Evolutionary conservation across 2,888 invertebrate species (phyloP).

Genomic region (Pharmacophagus antenor): DNA sequence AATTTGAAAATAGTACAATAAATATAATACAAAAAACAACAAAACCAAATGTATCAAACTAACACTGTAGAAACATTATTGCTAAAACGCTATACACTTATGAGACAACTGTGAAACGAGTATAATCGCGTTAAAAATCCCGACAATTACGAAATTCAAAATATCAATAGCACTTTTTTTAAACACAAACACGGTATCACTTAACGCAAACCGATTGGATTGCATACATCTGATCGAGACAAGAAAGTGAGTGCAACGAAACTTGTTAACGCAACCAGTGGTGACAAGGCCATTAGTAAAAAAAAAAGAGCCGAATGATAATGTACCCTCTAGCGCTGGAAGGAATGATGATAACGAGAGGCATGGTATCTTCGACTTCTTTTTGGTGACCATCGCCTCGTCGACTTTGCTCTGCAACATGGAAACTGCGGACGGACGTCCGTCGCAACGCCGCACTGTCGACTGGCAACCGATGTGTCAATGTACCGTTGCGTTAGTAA

Average conservation of each 20-base stretch:
- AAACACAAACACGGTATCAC: slow-evolving; percentile 47
- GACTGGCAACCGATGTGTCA: slow-evolving; percentile 62
- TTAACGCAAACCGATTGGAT: slow-evolving; percentile 63
- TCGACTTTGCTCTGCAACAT: slow-evolving; percentile 72
- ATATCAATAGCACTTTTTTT: slow-evolving; percentile 46
- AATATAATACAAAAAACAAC: too few species aligned
- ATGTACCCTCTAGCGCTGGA: slow-evolving; percentile 75
- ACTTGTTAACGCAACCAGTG: slow-evolving; percentile 72
- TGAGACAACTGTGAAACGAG: background rate
- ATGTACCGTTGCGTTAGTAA: slow-evolving; percentile 64
- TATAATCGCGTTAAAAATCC: slow-evolving; percentile 2
- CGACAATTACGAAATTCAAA: slow-evolving; percentile 17
- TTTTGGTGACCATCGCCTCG: slow-evolving; percentile 74
- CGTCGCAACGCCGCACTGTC: slow-evolving; percentile 65
- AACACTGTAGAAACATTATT: slow-evolving; percentile 14
- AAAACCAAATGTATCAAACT: background rate
- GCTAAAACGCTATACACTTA: background rate
- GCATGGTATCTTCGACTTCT: slow-evolving; percentile 77
- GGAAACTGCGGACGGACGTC: slow-evolving; percentile 62
- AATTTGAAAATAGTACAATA: too few species aligned
- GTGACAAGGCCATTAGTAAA: slow-evolving; percentile 62
- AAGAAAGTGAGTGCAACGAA: slow-evolving; percentile 76
- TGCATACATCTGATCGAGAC: slow-evolving; percentile 71
- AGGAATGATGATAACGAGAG: slow-evolving; percentile 72
- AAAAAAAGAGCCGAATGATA: slow-evolving; percentile 55